These are phyloP conservation scores for Cacatua alba DNA, from an alignment of 2,113 vertebrate genomes.

Conservation along the genomic window DNA sequence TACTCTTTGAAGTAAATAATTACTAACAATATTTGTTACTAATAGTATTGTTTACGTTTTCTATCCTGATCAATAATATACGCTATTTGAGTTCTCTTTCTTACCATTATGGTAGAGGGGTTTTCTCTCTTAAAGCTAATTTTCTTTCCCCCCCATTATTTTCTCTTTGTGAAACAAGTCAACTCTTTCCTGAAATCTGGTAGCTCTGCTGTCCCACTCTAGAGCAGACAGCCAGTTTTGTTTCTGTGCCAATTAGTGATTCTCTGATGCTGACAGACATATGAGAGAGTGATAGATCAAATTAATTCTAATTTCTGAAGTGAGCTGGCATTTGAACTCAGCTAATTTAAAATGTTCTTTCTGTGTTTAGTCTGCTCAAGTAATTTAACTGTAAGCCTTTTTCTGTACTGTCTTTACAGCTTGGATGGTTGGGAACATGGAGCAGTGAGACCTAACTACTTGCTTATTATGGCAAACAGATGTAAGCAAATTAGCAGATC, in stretches of 20 bases:
- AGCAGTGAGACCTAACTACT: neutral
- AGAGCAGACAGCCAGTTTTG: neutral
- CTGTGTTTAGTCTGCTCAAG: neutral
- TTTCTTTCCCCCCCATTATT: neutral
- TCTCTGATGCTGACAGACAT: neutral
- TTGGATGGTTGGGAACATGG: accelerated
- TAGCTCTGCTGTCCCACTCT: neutral
- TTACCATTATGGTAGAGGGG: neutral
- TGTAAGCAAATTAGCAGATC: neutral
- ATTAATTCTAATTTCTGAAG: slow-evolving; percentile 45
- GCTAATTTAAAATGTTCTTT: slow-evolving; percentile 21
- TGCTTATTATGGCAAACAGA: neutral
- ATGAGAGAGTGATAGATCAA: neutral
- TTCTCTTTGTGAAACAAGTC: neutral
- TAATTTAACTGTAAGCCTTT: slow-evolving; percentile 2
- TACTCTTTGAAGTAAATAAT: neutral
- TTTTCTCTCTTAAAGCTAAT: neutral
- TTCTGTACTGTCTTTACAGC: neutral
- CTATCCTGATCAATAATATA: neutral
- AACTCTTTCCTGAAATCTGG: neutral
- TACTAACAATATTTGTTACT: neutral
- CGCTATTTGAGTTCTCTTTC: neutral
- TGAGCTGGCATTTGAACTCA: slow-evolving; percentile 12
- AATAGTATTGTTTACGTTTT: neutral
- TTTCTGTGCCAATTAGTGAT: neutral